Evolutionary conservation across 2,888 invertebrate species (phyloP), one percentile per base, ranked within the genome.

Genomic region (Yponomeuta evonymella): DNA sequence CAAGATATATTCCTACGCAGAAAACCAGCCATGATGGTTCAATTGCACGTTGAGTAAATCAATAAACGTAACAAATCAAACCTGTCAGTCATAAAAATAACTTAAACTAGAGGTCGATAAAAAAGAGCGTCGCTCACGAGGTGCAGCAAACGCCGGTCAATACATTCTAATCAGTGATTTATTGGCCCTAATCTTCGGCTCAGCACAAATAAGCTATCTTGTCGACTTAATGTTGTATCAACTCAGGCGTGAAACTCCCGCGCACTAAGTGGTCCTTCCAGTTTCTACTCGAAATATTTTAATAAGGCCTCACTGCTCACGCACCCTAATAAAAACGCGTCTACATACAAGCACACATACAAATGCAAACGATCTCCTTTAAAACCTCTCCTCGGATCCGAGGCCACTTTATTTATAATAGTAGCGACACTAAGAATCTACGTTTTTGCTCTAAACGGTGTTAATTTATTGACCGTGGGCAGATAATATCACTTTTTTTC

Each of bases 141-240:
- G 83, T 84, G 79, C 81, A 89, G 85, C 87, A 88, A 90, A 86
- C 85, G 87, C 88, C 87, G 90, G 91, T 92, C 90, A 92, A 90
- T 90, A 90, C 90, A 90, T 90, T 92, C 88, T 91, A 92, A 92
- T 91, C 92, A 92, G 89, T 91, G 92, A 92, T 92, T 90, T 92
- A 92, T 90, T 88, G 86, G 87, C 86, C 87, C 89, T 91, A 92
- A 92, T 91, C 91, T 90, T 83, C 86, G 83, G 89, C 89, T 87
- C 86, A 90, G 90, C 92, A 91, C 91, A 92, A 92, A 91, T 92
- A 92, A 92, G 91, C 91, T 91, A 92, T 92, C 91, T 90, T 90
- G 92, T 90, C 90, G 91, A 89, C 89, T 91, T 90, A 90, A 91
- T 90, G 92, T 90, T 89, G 87, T 91, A 92, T 91, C 91, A 89